Evolutionary conservation across 2,888 invertebrate genomes (phyloP).

Genomic region (Lepidochrysops patricia): DNA sequence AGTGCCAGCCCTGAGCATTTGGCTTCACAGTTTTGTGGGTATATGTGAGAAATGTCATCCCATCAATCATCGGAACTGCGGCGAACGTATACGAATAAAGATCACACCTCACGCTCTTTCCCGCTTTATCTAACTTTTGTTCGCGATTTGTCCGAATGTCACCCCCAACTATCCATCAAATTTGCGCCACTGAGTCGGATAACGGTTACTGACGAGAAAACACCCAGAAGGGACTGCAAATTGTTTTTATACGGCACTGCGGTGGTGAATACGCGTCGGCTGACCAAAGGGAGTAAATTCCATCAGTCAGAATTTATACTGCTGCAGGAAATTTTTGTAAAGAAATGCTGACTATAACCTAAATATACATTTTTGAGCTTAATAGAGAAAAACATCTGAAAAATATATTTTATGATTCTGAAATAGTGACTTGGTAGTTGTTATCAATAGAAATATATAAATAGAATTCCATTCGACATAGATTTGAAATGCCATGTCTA

Average conservation of each 20-base stretch:
- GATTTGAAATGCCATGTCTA: no score
- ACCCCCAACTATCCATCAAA: constrained; percentile 27
- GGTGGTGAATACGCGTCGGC: background rate
- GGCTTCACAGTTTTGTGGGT: constrained; percentile 24
- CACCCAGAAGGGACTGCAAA: constrained; percentile 16
- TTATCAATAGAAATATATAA: no score
- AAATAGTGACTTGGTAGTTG: no score
- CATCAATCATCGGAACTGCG: constrained; percentile 40
- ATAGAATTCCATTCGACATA: no score
- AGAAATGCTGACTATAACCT: no score
- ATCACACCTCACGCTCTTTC: constrained; percentile 41
- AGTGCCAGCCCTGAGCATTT: constrained; percentile 9
- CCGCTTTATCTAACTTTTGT: constrained; percentile 41
- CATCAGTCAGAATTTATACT: background rate
- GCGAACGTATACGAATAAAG: constrained; percentile 38
- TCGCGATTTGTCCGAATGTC: constrained; percentile 34
- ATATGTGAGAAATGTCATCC: constrained; percentile 49
- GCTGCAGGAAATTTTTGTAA: no score
- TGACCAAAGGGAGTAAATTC: background rate
- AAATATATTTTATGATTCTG: no score
- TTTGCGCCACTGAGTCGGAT: constrained; percentile 22
- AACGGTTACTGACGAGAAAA: constrained; percentile 24
- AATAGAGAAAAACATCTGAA: no score
- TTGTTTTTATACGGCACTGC: background rate
- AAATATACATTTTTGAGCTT: no score